These are phyloP conservation scores for Porphyrio hochstetteri DNA, from an alignment of 2,113 vertebrate species.

Conservation along the genomic window DNA sequence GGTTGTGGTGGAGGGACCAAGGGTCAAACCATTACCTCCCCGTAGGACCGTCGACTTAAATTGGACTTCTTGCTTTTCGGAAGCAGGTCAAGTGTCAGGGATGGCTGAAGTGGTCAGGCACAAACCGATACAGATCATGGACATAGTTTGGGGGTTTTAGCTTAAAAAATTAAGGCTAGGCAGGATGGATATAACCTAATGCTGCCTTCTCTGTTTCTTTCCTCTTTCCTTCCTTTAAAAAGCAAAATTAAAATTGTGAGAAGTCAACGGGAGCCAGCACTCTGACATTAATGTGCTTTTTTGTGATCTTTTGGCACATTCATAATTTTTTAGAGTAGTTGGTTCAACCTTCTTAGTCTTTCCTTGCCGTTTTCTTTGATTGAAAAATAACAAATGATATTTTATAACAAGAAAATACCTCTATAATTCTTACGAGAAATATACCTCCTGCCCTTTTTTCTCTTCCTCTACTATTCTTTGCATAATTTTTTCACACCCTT, in stretches of 20 bases:
- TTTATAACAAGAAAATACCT: not conserved
- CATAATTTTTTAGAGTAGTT: not conserved
- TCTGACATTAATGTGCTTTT: not conserved
- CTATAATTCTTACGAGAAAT: not conserved
- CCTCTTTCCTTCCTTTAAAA: not conserved
- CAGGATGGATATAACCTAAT: not conserved
- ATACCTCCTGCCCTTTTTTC: not conserved
- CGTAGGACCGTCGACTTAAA: constrained; percentile 49
- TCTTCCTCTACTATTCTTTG: not conserved
- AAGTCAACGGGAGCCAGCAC: not conserved
- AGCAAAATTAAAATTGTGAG: not conserved
- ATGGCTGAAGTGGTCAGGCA: not conserved
- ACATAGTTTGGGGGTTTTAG: not conserved
- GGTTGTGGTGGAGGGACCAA: constrained; percentile 33
- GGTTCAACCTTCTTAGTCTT: constrained; percentile 2
- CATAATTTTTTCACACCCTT: not conserved
- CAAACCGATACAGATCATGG: not conserved
- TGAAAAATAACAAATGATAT: constrained; percentile 20
- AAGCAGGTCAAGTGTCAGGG: constrained; percentile 59
- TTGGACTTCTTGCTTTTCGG: constrained; percentile 63
- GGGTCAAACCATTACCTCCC: constrained; percentile 71
- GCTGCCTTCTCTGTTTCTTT: not conserved
- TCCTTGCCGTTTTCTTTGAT: not conserved
- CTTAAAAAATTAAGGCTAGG: not conserved
- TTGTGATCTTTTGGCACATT: constrained; percentile 7